A percentile compares a stretch with the other conserved stretches of the same genome.
phyloP scores from a whole-genome alignment of 1,140 invertebrate species.

The Neodiprion virginianus region DNA sequence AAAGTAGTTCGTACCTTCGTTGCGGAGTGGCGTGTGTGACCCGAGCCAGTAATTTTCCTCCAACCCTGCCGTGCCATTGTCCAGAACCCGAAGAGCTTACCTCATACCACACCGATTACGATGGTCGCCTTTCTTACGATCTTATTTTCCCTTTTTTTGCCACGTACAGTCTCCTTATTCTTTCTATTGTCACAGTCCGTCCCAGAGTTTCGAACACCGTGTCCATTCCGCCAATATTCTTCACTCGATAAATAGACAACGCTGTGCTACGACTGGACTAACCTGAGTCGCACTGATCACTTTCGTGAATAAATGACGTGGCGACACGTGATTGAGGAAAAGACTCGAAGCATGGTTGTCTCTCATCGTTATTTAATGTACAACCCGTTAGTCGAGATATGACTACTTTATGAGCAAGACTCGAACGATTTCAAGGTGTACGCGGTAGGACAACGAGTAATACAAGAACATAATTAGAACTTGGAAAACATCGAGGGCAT shows the following conservation, averaged over 20 bases:
- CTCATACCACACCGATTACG: not conserved
- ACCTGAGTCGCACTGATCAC: too few species aligned
- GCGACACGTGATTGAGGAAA: too few species aligned
- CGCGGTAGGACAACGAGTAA: too few species aligned
- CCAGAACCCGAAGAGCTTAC: not conserved
- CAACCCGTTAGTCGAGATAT: too few species aligned
- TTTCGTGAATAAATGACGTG: too few species aligned
- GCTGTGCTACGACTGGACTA: too few species aligned
- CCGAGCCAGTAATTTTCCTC: conserved; percentile 9
- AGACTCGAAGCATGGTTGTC: too few species aligned
- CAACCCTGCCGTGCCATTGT: not conserved
- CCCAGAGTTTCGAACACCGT: not conserved
- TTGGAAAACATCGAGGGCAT: conserved; percentile 3
- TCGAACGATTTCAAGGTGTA: too few species aligned
- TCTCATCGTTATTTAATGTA: too few species aligned
- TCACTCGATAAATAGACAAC: too few species aligned
- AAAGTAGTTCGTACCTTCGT: conserved; percentile 8
- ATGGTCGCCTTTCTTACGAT: not conserved
- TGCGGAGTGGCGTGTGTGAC: conserved; percentile 13
- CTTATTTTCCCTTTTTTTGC: not conserved
- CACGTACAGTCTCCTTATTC: not conserved
- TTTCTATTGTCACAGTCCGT: not conserved
- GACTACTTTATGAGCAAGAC: too few species aligned
- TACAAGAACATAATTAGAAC: too few species aligned
- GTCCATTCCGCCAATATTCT: not conserved